Base-by-base conservation (phyloP, 2,888 invertebrate species). In the Drosophila kuntzei region DNA sequence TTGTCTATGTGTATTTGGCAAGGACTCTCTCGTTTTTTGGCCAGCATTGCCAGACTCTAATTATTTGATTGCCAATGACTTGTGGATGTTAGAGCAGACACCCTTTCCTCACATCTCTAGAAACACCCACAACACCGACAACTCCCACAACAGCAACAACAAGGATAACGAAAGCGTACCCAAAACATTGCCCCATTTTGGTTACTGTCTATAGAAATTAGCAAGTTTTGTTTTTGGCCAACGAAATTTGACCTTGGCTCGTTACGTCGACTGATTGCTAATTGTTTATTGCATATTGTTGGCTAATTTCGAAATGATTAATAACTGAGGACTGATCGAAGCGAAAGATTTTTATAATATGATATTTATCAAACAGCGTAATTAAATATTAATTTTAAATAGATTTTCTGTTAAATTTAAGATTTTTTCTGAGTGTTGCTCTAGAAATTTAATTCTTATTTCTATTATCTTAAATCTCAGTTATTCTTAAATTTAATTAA, bases 1-100 rank as follows among this genome's bases (percentile, higher is more conserved):
- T 51, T 62, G 47, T 53, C 44, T 34, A 18, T 61, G 55, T 47
- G 39, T 50, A 22, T 73, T 59, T 63, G 55, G 43, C 29, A 47
- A 49, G 46, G 46, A 58, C 57, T 75, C 61, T 76, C 63, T 66
- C n/a, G n/a, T n/a, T 67, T 11, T 65, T 67, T 47, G 49, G 60
- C 39, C 67, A 66, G 80, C 79, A 70, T 80, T 80, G 81, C 80
- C 81, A 81, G 80, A 72, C 75, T 77, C 71, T 81, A 77, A 81
- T 79, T 81, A 81, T 82, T 79, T 77, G 80, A 81, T 81, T 82
- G 80, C 79, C 83, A 82, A 82, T 79, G 77, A 82, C 77, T 82
- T 72, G 72, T 64, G 73, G 57, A 76, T 73, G 57, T 60, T 64
- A 37, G 37, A 44, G 18, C 61, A 63, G 41, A 37, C 51, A 25